Evolutionary conservation across 1,140 invertebrate species (phyloP).

Genomic region (Geopemphigus sp.): DNA sequence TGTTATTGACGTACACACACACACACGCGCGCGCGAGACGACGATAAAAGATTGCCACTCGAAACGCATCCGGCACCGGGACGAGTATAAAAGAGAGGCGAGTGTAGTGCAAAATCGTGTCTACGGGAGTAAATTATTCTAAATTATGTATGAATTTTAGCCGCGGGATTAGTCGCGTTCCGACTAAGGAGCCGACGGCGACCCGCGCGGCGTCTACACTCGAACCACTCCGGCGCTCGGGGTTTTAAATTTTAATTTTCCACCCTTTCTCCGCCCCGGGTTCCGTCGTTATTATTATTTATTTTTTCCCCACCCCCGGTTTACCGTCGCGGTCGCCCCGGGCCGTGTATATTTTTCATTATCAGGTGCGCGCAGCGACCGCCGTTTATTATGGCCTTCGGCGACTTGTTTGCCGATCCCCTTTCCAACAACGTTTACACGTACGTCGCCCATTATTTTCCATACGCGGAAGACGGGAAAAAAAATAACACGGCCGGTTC

Average conservation of each 20-base stretch:
- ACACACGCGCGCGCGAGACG: no score
- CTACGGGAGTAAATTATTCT: conserved; percentile 24
- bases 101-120: conserved; percentile 42
- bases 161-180: neutral
- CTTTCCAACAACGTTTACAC: no score
- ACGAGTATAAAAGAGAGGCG: conserved; percentile 29
- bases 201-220: no score
- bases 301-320: neutral
- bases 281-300: neutral
- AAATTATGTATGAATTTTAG: conserved; percentile 16
- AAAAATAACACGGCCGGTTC: no score
- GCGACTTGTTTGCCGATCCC: conserved; percentile 16
- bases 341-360: conserved; percentile 46
- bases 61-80: neutral
- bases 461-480: neutral
- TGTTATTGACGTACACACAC: neutral
- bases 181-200: no score
- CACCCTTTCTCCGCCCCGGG: neutral
- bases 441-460: no score
- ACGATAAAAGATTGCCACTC: conserved; percentile 44
- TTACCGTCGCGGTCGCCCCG: neutral
- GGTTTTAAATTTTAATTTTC: conserved; percentile 42
- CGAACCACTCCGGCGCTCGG: neutral
- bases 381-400: conserved; percentile 9
- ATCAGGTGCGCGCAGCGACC: conserved; percentile 30